phyloP scores from a whole-genome alignment of 2,113 vertebrate species.

The Heterotilapia buettikoferi region DNA sequence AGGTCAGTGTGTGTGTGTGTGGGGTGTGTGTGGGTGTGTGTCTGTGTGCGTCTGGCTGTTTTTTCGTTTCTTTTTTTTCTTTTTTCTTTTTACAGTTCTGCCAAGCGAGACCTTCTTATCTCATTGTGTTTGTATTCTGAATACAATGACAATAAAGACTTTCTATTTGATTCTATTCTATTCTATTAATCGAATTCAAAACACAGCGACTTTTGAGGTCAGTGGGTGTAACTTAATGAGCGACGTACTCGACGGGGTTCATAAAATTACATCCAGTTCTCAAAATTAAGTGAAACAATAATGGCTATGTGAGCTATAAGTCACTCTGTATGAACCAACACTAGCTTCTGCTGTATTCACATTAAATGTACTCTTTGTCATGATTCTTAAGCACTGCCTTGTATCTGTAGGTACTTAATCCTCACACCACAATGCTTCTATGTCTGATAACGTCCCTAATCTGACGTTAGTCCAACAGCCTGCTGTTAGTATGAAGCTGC shows the following conservation, averaged over 20 bases:
- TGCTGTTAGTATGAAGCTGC: background rate
- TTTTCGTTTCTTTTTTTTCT: fast-evolving
- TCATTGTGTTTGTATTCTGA: background rate
- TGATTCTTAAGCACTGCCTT: background rate
- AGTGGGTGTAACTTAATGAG: background rate
- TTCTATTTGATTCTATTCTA: background rate
- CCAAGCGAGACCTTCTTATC: background rate
- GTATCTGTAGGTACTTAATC: background rate
- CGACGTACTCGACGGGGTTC: background rate
- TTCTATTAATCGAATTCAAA: background rate
- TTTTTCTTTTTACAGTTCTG: background rate
- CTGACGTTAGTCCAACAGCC: background rate
- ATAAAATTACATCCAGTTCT: background rate
- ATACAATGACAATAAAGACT: background rate
- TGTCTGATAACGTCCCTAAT: background rate
- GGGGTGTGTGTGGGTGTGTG: fast-evolving
- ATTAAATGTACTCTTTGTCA: background rate
- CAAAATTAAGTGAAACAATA: background rate
- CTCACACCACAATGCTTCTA: background rate
- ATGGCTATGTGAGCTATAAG: background rate
- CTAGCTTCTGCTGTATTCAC: background rate
- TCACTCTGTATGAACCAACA: background rate
- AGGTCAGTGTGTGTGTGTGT: too few relatives aligned
- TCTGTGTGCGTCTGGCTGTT: background rate
- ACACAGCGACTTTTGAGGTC: background rate